Conservation (phyloP, 2,797 vertebrate genomes). For the Alca torda region DNA sequence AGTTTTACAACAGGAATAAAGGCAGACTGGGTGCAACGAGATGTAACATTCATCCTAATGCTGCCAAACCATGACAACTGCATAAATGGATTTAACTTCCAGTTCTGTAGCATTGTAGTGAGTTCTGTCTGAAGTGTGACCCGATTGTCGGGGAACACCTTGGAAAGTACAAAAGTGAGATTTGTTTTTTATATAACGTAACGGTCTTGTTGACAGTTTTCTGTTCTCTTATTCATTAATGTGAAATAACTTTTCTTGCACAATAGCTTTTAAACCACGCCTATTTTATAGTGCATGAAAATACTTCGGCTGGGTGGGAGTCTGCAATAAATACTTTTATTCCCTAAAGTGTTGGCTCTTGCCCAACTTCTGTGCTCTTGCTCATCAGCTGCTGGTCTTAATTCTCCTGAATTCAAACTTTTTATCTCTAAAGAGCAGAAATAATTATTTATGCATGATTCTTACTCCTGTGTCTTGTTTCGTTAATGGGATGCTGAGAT, state of each 20-base stretch:
- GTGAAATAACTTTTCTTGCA: background rate
- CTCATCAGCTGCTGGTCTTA: constrained; percentile 22
- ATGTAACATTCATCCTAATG: background rate
- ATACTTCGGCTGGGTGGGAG: constrained; percentile 10
- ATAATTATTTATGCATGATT: background rate
- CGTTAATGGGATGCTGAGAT: background rate
- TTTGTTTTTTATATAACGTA: background rate
- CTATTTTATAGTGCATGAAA: background rate
- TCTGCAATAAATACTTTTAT: constrained; percentile 13
- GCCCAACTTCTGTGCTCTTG: background rate
- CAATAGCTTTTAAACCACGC: background rate
- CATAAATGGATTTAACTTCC: background rate
- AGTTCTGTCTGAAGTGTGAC: background rate
- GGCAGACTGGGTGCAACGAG: background rate
- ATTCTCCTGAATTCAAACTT: background rate
- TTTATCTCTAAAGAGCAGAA: constrained; percentile 1
- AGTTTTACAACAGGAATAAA: background rate
- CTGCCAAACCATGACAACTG: background rate
- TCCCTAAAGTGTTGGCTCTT: background rate
- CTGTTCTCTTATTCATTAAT: background rate
- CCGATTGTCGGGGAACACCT: background rate
- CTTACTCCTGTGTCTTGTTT: background rate
- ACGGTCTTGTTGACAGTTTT: background rate
- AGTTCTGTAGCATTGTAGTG: background rate
- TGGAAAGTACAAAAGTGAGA: background rate